Conservation (phyloP, 37 sponge, comb jelly and placozoan species). For the Diacarnus erythraeanus region DNA sequence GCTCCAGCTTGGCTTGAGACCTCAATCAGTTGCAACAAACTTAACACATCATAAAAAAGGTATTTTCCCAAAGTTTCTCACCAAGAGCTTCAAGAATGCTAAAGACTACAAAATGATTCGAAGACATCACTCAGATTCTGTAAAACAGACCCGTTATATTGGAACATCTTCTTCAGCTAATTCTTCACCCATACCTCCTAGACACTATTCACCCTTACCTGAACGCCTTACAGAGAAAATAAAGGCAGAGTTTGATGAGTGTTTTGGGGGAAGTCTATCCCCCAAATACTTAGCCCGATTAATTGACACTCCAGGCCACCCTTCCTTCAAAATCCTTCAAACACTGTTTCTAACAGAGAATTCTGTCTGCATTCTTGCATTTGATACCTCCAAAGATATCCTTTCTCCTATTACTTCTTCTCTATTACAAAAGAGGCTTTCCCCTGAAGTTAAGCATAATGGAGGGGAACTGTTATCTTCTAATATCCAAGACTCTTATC, state of each 20-base stretch:
- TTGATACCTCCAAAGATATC: constrained; percentile 47
- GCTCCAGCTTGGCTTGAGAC: constrained; percentile 21
- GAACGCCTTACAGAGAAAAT: constrained; percentile 46
- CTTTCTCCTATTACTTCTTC: constrained; percentile 12
- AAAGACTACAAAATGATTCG: background rate
- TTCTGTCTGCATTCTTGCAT: constrained; percentile 35
- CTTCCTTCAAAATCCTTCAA: constrained; percentile 15
- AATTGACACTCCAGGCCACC: constrained; percentile 45
- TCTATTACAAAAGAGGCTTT: background rate
- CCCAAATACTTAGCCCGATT: constrained; percentile 20
- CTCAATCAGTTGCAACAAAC: background rate
- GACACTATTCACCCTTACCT: constrained; percentile 19
- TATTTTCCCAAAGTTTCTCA: background rate
- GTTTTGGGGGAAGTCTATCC: constrained; percentile 11
- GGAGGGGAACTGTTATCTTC: background rate
- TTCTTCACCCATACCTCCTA: background rate
- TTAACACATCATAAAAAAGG: constrained; percentile 1
- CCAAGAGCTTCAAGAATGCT: background rate
- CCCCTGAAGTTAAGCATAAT: constrained; percentile 14
- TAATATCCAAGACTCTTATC: constrained; percentile 17
- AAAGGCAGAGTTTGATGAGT: constrained; percentile 26
- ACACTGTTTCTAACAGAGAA: constrained; percentile 48
- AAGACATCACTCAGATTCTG: constrained; percentile 28
- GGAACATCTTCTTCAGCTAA: background rate
- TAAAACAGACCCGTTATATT: background rate